A percentile compares a stretch with the other conserved stretches of the same genome.
phyloP scores from a whole-genome alignment of 2,888 invertebrate species.

The Tachina grossa region DNA sequence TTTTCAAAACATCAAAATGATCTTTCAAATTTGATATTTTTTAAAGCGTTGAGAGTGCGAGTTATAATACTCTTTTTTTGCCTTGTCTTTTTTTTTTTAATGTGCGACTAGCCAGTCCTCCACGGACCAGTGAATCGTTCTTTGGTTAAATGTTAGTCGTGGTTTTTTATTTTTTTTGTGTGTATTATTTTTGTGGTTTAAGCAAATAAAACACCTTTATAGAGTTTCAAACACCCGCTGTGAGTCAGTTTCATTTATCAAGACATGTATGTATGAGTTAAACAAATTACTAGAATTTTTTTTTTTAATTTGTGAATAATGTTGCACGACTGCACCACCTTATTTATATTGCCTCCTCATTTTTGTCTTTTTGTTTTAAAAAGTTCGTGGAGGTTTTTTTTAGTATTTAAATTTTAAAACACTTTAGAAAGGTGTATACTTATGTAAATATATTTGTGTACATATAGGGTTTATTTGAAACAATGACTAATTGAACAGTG shows the following conservation, averaged over 20 bases:
- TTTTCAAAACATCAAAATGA: conserved; percentile 20
- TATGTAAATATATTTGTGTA: not conserved
- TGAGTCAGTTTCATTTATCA: conserved; percentile 55
- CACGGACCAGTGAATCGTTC: conserved; percentile 57
- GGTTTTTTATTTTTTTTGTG: not conserved
- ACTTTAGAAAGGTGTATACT: not conserved
- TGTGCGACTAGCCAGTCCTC: conserved; percentile 14
- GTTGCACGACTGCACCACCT: conserved; percentile 32
- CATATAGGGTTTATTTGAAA: conserved; percentile 23
- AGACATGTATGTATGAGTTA: conserved; percentile 42
- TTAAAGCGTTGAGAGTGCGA: conserved; percentile 36
- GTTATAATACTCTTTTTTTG: not conserved
- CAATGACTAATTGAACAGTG: conserved; percentile 57
- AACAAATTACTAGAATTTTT: conserved; percentile 21
- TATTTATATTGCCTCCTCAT: conserved; percentile 17
- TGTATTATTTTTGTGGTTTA: conserved; percentile 36
- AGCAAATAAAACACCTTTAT: conserved; percentile 62
- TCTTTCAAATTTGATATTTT: conserved; percentile 24
- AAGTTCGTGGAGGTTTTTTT: conserved; percentile 33
- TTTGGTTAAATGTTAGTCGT: not conserved
- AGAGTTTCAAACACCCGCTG: conserved; percentile 59
- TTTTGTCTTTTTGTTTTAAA: conserved; percentile 1
- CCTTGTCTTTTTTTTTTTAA: not conserved
- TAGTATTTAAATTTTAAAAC: conserved; percentile 25
- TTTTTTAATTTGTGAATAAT: conserved; percentile 33